Evolutionary conservation across 2,888 invertebrate species (phyloP).

Genomic region (Ariolimax columbianus): DNA sequence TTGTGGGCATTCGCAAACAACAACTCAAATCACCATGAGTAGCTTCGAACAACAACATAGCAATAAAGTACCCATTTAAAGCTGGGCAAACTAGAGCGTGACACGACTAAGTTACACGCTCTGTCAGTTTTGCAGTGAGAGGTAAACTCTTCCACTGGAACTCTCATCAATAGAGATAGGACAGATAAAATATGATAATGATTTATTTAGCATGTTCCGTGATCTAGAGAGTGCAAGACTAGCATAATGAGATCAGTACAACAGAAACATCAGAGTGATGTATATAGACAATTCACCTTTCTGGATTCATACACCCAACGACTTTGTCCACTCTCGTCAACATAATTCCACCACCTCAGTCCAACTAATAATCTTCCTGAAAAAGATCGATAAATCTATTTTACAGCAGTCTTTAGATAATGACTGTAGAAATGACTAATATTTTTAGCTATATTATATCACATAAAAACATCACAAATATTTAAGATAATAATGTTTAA

Average conservation of each 20-base stretch:
- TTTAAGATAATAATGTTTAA: no score
- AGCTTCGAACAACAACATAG: no score
- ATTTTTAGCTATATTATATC: background rate
- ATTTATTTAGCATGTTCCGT: background rate
- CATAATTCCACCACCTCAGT: slow-evolving; percentile 99
- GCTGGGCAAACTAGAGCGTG: no score
- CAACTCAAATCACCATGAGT: no score
- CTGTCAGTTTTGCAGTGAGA: no score
- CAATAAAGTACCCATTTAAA: no score
- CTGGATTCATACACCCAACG: slow-evolving; percentile 98
- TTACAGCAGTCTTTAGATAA: background rate
- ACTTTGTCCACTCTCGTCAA: slow-evolving; percentile 96
- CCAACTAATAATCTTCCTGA: slow-evolving; percentile 94
- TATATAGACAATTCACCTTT: slow-evolving; percentile 83
- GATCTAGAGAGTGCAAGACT: background rate
- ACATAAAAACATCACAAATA: no score
- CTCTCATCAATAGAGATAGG: no score
- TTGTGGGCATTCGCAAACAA: no score
- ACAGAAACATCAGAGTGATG: background rate
- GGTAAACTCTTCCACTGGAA: no score
- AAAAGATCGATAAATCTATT: background rate
- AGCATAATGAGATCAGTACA: background rate
- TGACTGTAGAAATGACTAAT: background rate
- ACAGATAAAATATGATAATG: no score
- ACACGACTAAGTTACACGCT: no score